Conservation (phyloP, 92 coral and sea anemone species). For the Metridium senile region DNA sequence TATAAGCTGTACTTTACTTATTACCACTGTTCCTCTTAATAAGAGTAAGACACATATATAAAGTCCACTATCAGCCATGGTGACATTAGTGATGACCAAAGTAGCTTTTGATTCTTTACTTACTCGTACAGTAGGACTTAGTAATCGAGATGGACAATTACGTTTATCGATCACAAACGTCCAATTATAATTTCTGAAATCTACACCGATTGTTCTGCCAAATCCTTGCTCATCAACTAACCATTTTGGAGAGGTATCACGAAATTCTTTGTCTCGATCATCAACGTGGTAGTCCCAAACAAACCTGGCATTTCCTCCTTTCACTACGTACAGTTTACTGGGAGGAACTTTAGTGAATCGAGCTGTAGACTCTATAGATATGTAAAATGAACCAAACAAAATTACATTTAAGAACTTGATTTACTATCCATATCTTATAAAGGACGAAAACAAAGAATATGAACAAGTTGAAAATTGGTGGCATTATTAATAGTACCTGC, state of each 20-base stretch:
- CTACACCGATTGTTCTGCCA: too few species aligned
- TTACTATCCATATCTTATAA: not conserved
- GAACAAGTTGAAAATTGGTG: not conserved
- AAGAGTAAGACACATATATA: not conserved
- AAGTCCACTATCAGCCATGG: slow-evolving; percentile 3
- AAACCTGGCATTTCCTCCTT: slow-evolving; percentile 25
- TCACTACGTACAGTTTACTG: not conserved
- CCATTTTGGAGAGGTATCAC: not conserved
- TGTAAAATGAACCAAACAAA: too few species aligned
- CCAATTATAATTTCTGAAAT: not conserved
- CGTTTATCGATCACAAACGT: not conserved
- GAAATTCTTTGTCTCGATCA: not conserved
- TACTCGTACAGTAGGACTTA: not conserved
- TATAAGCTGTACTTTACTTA: not conserved
- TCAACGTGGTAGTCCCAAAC: slow-evolving; percentile 17
- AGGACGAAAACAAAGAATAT: not conserved
- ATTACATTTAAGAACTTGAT: not conserved
- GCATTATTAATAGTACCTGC: not conserved
- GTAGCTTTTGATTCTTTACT: slow-evolving; percentile 11
- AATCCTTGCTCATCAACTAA: not conserved
- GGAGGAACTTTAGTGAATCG: slow-evolving; percentile 6
- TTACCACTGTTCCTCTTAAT: not conserved
- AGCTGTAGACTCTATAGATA: not conserved
- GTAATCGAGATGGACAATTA: not conserved
- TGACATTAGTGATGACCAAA: slow-evolving; percentile 12